A percentile compares a stretch with the other conserved stretches of the same genome.
Conservation (phyloP, 2,113 vertebrate genomes). For the Prochilodus magdalenae region DNA sequence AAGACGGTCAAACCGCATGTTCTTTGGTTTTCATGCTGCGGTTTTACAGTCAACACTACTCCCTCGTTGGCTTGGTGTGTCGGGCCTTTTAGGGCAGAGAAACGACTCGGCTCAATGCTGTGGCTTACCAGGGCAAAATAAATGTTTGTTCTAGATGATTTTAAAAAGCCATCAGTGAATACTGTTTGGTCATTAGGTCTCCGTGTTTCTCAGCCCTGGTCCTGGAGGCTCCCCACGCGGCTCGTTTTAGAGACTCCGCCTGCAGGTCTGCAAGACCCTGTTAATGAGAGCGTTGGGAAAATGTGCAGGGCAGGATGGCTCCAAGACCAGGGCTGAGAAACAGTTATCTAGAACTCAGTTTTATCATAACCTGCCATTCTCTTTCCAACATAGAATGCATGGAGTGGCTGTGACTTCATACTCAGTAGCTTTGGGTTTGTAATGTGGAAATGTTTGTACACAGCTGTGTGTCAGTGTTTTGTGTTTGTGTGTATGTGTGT, state of each 20-base stretch:
- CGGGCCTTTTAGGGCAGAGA: not conserved
- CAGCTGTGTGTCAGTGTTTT: not conserved
- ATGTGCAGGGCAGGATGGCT: no score
- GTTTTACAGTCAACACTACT: no score
- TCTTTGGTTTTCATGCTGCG: no score
- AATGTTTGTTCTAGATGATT: not conserved
- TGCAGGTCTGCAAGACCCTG: no score
- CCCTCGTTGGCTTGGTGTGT: no score
- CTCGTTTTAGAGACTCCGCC: no score
- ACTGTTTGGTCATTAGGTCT: not conserved
- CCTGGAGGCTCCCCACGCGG: no score
- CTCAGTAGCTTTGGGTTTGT: not conserved
- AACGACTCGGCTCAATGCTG: not conserved
- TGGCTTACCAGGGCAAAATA: not conserved
- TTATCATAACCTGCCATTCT: not conserved
- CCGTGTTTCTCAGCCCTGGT: no score
- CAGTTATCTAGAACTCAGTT: not conserved
- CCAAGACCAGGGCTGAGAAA: no score
- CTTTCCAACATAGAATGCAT: not conserved
- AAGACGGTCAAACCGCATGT: no score
- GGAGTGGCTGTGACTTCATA: not conserved
- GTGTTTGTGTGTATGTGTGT: conserved; percentile 13
- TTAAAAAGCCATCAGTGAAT: not conserved
- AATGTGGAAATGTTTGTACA: conserved; percentile 4
- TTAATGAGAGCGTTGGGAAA: no score